These are phyloP conservation scores for Tachina grossa DNA, from an alignment of 2,888 invertebrate species.

Conservation along the genomic window DNA sequence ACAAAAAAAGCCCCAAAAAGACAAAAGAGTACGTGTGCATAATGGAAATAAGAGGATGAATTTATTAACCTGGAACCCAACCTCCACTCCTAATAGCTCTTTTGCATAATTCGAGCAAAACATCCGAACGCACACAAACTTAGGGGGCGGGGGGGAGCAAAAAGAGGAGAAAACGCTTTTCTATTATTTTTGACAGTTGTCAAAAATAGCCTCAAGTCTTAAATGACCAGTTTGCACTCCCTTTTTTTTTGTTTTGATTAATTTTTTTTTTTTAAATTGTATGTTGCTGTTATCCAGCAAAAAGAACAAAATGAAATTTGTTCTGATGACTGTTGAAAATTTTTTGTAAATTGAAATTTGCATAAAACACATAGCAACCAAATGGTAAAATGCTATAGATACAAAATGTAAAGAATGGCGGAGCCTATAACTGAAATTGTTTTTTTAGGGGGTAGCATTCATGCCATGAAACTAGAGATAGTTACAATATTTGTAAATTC, in stretches of 20 bases:
- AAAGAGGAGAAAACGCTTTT: constrained; percentile 25
- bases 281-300: constrained; percentile 8
- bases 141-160: background rate
- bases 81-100: constrained; percentile 20
- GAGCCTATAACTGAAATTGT: background rate
- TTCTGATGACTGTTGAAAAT: constrained; percentile 38
- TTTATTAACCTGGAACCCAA: constrained; percentile 66
- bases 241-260: constrained; percentile 22
- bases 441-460: background rate
- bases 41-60: constrained; percentile 37
- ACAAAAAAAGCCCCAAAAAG: constrained; percentile 25
- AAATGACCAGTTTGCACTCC: constrained; percentile 64
- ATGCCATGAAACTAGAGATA: background rate
- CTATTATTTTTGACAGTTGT: constrained; percentile 77
- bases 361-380: constrained; percentile 33
- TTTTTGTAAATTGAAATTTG: constrained; percentile 45
- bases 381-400: background rate
- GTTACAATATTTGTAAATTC: background rate
- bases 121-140: background rate
- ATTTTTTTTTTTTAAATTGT: constrained; percentile 34
- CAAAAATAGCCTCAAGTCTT: constrained; percentile 70
- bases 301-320: constrained; percentile 39
- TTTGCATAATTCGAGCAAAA: background rate
- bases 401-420: background rate
- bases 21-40: constrained; percentile 15